A percentile compares a stretch with the other conserved stretches of the same genome.
Conservation (phyloP, 1,140 invertebrate species). For the Bradysia coprophila region DNA sequence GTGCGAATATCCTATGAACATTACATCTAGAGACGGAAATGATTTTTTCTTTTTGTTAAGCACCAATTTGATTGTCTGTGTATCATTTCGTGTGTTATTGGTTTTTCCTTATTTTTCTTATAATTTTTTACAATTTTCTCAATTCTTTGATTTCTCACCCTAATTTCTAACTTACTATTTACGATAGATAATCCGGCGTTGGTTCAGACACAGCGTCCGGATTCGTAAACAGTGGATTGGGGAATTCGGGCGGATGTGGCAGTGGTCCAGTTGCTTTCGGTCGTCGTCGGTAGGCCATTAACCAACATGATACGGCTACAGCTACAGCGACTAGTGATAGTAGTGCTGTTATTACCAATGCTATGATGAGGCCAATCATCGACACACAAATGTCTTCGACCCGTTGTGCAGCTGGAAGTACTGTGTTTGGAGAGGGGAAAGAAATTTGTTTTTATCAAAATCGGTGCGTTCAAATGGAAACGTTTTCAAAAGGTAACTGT, state of each 20-base stretch:
- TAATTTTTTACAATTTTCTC: too few species aligned
- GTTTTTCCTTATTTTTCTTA: too few species aligned
- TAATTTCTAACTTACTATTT: too few species aligned
- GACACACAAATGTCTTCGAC: constrained; percentile 83
- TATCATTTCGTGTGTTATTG: too few species aligned
- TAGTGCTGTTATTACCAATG: constrained; percentile 76
- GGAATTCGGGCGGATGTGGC: constrained; percentile 86
- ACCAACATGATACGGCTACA: constrained; percentile 85
- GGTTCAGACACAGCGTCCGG: constrained; percentile 34
- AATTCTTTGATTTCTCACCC: too few species aligned
- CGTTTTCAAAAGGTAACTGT: background rate
- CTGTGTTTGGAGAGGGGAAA: constrained; percentile 8
- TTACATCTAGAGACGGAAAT: too few species aligned
- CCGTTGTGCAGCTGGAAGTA: constrained; percentile 38
- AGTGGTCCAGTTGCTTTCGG: constrained; percentile 71
- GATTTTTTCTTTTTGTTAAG: too few species aligned
- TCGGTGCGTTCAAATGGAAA: background rate
- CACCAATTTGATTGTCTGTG: too few species aligned
- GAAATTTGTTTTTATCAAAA: background rate
- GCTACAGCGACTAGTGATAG: constrained; percentile 82
- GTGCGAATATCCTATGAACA: too few species aligned
- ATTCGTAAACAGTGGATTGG: constrained; percentile 82
- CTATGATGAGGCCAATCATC: constrained; percentile 80
- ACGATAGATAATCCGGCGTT: constrained; percentile 26
- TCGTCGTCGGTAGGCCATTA: constrained; percentile 77